Evolutionary conservation across 92 coral and sea anemone species (phyloP).

Genomic region (Epizoanthus rinbou): DNA sequence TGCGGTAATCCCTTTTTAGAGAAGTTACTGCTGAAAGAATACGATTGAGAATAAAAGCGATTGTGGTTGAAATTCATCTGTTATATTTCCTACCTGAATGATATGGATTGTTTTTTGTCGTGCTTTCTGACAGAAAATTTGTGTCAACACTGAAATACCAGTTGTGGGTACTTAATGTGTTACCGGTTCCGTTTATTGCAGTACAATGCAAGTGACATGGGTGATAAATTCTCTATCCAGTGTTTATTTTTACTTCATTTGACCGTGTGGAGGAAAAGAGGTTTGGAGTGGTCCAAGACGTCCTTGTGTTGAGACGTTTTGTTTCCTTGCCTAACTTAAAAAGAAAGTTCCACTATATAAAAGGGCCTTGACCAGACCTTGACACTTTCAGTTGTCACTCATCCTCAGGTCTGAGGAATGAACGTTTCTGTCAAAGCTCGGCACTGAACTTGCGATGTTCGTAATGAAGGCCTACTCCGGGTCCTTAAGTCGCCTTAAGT

Average conservation of each 20-base stretch:
- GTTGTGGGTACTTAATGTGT: neutral
- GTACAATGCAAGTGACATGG: neutral
- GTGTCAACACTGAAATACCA: neutral
- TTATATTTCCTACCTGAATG: neutral
- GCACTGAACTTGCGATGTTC: too few species aligned
- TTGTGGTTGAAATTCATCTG: neutral
- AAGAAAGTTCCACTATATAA: too few species aligned
- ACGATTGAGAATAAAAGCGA: neutral
- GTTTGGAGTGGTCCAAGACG: too few species aligned
- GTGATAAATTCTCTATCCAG: neutral
- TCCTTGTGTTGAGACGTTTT: too few species aligned
- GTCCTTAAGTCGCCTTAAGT: too few species aligned
- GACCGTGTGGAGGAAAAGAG: neutral
- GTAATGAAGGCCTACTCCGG: too few species aligned
- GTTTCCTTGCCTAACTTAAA: too few species aligned
- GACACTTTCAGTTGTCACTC: too few species aligned
- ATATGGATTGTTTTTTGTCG: neutral
- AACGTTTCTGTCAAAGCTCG: too few species aligned
- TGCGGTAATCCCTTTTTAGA: neutral
- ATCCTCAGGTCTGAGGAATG: too few species aligned
- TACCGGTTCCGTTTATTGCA: neutral
- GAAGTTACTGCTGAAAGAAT: neutral
- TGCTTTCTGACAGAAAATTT: neutral
- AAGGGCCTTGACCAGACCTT: too few species aligned
- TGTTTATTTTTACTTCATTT: neutral